Evolutionary conservation across 2,113 vertebrate species (phyloP).

Genomic region (Cavia aperea): DNA sequence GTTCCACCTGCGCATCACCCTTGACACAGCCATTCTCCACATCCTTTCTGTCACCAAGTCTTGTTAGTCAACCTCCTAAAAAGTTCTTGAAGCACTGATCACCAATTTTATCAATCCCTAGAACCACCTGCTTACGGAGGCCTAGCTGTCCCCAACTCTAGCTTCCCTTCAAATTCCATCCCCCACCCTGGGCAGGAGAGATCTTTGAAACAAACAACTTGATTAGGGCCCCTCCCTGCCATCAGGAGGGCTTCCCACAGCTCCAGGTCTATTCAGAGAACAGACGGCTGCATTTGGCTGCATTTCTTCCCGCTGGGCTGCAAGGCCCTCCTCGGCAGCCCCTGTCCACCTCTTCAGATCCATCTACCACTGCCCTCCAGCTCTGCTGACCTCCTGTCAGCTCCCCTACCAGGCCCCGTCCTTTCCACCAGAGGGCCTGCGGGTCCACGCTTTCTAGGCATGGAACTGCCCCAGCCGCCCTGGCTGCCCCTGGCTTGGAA

Average conservation of each 20-base stretch:
- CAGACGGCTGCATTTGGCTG: too few species aligned
- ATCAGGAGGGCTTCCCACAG: neutral
- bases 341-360: neutral
- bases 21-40: neutral
- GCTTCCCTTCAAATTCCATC: neutral
- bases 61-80: neutral
- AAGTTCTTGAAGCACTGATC: neutral
- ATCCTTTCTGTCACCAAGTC: neutral
- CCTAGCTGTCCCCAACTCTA: neutral
- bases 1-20: neutral
- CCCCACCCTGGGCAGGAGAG: neutral
- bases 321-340: neutral
- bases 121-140: neutral
- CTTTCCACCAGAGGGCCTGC: neutral
- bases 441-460: accelerated
- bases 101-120: neutral
- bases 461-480: neutral
- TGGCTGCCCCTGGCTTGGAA: neutral
- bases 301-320: neutral
- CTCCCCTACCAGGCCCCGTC: neutral
- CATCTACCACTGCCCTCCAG: neutral
- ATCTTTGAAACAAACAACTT: neutral
- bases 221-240: neutral
- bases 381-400: neutral
- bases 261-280: neutral